Conservation (phyloP, 1,140 invertebrate genomes). For the Littorina saxatilis region DNA sequence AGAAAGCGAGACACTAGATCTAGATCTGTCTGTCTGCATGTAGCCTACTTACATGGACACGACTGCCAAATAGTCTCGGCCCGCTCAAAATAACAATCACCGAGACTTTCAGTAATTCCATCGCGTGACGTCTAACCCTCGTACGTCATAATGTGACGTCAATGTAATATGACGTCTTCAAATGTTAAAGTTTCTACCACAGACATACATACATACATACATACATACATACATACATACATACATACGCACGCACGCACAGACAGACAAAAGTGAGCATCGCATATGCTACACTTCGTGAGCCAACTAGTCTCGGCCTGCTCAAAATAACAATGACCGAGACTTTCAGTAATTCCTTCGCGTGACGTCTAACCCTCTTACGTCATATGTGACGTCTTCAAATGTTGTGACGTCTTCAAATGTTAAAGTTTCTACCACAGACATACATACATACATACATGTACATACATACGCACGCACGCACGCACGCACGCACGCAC, state of each 20-base stretch:
- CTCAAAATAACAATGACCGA: no score
- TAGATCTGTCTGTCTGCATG: background rate
- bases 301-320: no score
- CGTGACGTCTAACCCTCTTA: no score
- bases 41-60: background rate
- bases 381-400: no score
- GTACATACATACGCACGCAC: background rate
- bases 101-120: background rate
- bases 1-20: background rate
- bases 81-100: background rate
- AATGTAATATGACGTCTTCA: background rate
- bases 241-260: conserved; percentile 1
- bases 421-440: no score
- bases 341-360: no score
- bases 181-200: background rate
- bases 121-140: no score
- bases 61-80: background rate
- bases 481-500: background rate
- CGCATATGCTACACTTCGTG: no score
- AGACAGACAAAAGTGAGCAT: background rate
- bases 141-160: no score
- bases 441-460: background rate
- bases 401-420: no score
- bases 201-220: background rate
- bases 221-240: conserved; percentile 1